Base-by-base conservation (phyloP, 2,113 vertebrate genomes). In the Trematomus loennbergii region DNA sequence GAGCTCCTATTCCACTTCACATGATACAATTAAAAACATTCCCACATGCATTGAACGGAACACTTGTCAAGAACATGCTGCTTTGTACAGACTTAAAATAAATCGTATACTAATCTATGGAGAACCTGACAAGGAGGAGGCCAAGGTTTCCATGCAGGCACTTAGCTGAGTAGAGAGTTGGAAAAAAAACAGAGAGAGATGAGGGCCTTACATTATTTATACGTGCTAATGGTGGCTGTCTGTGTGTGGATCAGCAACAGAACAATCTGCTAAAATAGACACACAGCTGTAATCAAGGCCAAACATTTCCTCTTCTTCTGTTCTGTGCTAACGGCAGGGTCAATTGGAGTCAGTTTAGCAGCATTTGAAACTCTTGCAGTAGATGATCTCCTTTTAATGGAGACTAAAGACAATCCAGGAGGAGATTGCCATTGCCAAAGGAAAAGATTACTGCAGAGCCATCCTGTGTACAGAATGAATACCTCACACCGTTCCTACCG, bases 21-120 rank as follows among this genome's bases (percentile, higher is more conserved):
- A 94, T 95, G 96, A 96, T 95, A 97, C 94, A 96, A 95, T 95
- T 97, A 96, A 97, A 97, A 96, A 96, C 96, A 95, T 96, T 96
- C 95, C 96, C 95, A 96, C 95, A 93, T 95, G 95, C 94, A 95
- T 94, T 92, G 95, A 92, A 94, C 93, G 95, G 94, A 96, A 96
- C 95, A 95, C 94, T 96, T 95, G 95, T 97, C 95, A 95, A 96
- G 96, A 97, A 97, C 96, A 96, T 89, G 95, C 95, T 94, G 95
- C 97, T 97, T 96, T 96, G 7, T 40, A 95, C 94, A 91, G 95
- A 97, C 96, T 97, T 97, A 96, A 97, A 99, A 98, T 98, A 98
- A 97, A 98, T 98, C 97, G 97, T 94, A 95, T 96, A 96, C 95
- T 97, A 97, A 99, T 99, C 97, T 97, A 97, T 96, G 96, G 96